Conservation (phyloP, 2,113 vertebrate genomes). For the Notothenia coriiceps region DNA sequence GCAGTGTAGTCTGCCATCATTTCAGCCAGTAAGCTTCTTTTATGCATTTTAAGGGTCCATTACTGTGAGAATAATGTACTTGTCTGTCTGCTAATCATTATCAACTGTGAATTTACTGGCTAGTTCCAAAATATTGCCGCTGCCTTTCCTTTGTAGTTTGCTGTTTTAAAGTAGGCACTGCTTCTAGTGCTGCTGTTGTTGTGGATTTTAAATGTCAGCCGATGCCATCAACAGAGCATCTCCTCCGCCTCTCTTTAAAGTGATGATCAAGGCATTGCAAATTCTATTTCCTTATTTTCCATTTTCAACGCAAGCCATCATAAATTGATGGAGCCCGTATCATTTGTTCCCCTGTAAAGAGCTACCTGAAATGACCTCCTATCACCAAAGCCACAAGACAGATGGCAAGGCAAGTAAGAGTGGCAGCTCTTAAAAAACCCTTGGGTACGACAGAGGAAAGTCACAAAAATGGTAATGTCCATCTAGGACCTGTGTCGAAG, state of each 20-base stretch:
- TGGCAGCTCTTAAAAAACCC: conserved; percentile 49
- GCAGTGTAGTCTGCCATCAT: background rate
- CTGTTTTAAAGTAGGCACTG: background rate
- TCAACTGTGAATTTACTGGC: background rate
- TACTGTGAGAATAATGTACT: background rate
- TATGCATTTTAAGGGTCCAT: background rate
- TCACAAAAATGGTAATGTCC: conserved; percentile 9
- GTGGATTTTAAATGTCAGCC: background rate
- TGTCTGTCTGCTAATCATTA: background rate
- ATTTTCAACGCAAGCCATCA: conserved; percentile 28
- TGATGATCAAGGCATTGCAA: conserved; percentile 29
- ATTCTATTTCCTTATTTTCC: conserved; percentile 21
- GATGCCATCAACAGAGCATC: conserved; percentile 11
- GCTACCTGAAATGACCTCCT: conserved; percentile 25
- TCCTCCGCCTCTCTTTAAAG: conserved; percentile 23
- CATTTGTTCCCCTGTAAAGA: background rate
- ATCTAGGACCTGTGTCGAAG: conserved; percentile 16
- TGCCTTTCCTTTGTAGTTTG: conserved; percentile 2
- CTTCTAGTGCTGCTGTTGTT: conserved; percentile 1
- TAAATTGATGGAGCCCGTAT: conserved; percentile 38
- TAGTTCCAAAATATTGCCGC: background rate
- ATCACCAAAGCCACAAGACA: conserved; percentile 19
- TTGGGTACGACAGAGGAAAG: conserved; percentile 13
- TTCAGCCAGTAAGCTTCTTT: background rate
- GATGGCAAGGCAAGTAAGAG: conserved; percentile 39